These are phyloP conservation scores for Lycaena phlaeas DNA, from an alignment of 2,888 invertebrate genomes.

Conservation along the genomic window DNA sequence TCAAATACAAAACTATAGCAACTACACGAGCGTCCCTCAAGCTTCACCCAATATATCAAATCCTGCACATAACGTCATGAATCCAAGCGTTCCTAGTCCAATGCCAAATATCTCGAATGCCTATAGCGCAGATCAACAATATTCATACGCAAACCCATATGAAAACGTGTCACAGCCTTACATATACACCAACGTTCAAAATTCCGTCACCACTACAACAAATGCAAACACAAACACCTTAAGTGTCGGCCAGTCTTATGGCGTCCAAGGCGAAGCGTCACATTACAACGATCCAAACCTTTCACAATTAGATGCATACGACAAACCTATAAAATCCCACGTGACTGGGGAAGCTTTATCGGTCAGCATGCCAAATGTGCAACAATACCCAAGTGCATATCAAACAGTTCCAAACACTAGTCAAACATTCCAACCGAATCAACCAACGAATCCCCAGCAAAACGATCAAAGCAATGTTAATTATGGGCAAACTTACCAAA, in stretches of 20 bases:
- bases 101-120: conserved; percentile 15
- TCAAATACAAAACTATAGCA: background rate
- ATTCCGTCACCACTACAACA: conserved; percentile 28
- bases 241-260: conserved; percentile 27
- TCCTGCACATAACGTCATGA: conserved; percentile 4
- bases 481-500: conserved; percentile 49
- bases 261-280: conserved; percentile 18
- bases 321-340: conserved; percentile 60
- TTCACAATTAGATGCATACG: conserved; percentile 43
- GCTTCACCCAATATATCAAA: conserved; percentile 12
- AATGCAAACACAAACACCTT: conserved; percentile 27
- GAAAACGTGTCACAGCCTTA: conserved; percentile 39
- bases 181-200: conserved; percentile 39
- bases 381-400: conserved; percentile 24
- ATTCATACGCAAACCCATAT: conserved; percentile 31
- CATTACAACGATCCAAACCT: conserved; percentile 26
- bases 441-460: conserved; percentile 25
- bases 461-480: conserved; percentile 25
- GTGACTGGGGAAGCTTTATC: conserved; percentile 53
- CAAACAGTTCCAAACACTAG: conserved; percentile 24
- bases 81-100: background rate
- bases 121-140: conserved; percentile 32
- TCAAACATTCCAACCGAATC: conserved; percentile 16
- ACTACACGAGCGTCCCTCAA: background rate
- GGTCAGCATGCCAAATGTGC: conserved; percentile 22